Percentiles rank a stretch among this genome's conserved stretches.
phyloP scores from a whole-genome alignment of 2,888 invertebrate species.

The Microplitis deprimator region DNA sequence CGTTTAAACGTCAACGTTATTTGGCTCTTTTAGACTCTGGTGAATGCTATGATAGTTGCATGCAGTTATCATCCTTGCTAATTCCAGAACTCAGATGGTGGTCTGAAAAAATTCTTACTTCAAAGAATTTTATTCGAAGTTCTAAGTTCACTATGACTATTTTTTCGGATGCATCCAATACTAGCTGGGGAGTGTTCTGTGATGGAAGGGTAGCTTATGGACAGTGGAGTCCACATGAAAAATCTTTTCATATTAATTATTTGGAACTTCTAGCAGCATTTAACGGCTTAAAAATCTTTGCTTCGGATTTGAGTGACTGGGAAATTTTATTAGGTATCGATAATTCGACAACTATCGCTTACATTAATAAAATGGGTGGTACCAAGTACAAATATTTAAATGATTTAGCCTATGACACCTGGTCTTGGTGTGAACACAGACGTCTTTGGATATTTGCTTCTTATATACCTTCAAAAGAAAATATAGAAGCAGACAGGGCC shows the following conservation, averaged over 20 bases:
- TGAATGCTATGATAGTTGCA: neutral
- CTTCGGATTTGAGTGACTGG: no score
- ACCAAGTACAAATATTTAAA: conserved; percentile 18
- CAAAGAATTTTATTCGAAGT: no score
- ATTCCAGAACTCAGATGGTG: no score
- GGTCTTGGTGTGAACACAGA: conserved; percentile 43
- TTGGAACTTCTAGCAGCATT: conserved; percentile 31
- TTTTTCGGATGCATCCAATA: conserved; percentile 20
- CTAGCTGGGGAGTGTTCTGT: conserved; percentile 12
- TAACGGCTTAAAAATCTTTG: no score
- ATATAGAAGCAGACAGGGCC: no score
- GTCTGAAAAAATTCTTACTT: no score
- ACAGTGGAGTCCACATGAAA: conserved; percentile 34
- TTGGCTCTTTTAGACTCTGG: conserved; percentile 14
- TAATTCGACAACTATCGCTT: conserved; percentile 42
- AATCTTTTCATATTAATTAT: conserved; percentile 36
- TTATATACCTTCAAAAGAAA: no score
- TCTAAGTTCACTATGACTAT: neutral
- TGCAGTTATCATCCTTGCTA: no score
- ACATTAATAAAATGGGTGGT: no score
- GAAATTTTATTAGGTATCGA: neutral
- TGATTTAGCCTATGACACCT: conserved; percentile 35
- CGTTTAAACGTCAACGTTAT: conserved; percentile 43
- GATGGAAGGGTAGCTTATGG: neutral
- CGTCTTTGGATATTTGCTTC: conserved; percentile 26